Conservation (phyloP, 2,113 vertebrate species). For the Vimba vimba region DNA sequence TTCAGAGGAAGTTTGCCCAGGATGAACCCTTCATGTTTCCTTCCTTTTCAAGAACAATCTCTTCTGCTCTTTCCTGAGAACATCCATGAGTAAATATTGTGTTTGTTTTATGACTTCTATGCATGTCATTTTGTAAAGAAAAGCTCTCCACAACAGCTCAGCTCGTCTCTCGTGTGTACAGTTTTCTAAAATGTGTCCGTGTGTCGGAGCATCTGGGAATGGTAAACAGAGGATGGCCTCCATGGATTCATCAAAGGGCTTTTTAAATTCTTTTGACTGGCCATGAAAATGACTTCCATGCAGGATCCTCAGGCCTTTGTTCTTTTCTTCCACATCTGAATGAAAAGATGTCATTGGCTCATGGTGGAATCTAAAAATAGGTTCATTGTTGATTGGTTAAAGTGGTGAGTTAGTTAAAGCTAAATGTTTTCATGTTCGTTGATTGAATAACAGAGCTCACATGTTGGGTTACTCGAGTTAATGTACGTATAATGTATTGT, state of each 20-base stretch:
- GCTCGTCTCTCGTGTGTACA: background rate
- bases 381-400: background rate
- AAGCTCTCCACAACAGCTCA: background rate
- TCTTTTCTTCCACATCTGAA: background rate
- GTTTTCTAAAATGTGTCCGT: background rate
- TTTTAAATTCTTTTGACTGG: background rate
- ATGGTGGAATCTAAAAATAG: background rate
- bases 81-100: slow-evolving; percentile 17
- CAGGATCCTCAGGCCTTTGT: background rate
- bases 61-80: slow-evolving; percentile 16
- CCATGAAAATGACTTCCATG: slow-evolving; percentile 30
- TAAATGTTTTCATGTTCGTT: background rate
- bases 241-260: background rate
- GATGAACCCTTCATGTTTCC: slow-evolving; percentile 32
- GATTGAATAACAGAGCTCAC: background rate
- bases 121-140: background rate
- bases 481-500: too few species aligned
- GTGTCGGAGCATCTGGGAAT: slow-evolving; percentile 35
- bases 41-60: slow-evolving; percentile 34
- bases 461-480: background rate
- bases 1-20: slow-evolving; percentile 32
- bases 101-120: slow-evolving; percentile 24
- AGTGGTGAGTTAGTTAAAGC: background rate
- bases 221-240: background rate
- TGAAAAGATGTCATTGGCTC: background rate